These are phyloP conservation scores for Piezodorus guildinii DNA, from an alignment of 1,140 invertebrate species.

Conservation along the genomic window DNA sequence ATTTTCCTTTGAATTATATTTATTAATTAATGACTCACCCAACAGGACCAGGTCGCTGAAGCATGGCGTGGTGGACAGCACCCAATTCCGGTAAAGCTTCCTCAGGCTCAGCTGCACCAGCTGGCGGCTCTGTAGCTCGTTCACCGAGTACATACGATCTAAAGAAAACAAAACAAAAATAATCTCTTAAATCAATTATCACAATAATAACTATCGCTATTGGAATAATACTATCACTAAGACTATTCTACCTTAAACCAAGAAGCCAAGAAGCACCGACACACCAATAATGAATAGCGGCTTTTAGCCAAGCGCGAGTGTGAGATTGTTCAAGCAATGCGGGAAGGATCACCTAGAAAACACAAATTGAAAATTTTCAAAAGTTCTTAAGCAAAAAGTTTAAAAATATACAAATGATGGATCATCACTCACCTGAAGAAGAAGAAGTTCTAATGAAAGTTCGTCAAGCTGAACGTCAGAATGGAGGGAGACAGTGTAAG, in stretches of 20 bases:
- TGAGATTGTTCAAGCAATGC: conserved; percentile 93
- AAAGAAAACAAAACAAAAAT: background rate
- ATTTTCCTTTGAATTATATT: too few relatives aligned
- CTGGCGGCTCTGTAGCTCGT: background rate
- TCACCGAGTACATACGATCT: background rate
- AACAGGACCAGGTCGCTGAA: conserved; percentile 58
- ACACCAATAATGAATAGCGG: conserved; percentile 68
- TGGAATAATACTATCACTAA: background rate
- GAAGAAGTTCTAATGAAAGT: conserved; percentile 80
- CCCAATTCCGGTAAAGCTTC: conserved; percentile 49
- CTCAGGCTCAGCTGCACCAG: conserved; percentile 33
- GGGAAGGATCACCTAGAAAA: conserved; percentile 71
- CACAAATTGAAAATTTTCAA: background rate
- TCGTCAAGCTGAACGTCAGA: conserved; percentile 79
- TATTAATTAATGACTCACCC: background rate
- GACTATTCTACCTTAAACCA: background rate
- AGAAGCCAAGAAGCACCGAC: conserved; percentile 3
- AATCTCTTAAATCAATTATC: background rate
- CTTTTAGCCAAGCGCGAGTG: conserved; percentile 84
- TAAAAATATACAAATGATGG: background rate
- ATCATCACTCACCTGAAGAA: conserved; percentile 60
- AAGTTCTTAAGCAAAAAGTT: background rate
- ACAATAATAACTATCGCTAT: too few relatives aligned
- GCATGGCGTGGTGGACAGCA: conserved; percentile 68
- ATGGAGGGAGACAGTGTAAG: conserved; percentile 75